Evolutionary conservation across 2,113 vertebrate species (phyloP), one percentile per base, ranked within the genome.

Genomic region (Mixornis gularis): DNA sequence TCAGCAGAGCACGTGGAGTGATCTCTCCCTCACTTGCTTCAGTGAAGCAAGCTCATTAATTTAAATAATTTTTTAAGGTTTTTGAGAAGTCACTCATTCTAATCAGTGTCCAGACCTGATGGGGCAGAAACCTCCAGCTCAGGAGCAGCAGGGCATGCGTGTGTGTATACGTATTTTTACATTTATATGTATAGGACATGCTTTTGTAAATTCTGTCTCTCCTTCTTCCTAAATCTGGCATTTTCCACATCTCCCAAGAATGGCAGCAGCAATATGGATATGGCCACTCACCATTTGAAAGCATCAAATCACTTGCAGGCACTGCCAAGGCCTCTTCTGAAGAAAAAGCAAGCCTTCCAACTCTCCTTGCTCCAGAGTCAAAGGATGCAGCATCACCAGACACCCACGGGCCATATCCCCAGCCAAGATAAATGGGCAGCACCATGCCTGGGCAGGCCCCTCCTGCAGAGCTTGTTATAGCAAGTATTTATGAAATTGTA

Each of bases 361-460:
- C 60, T 38, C 34, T 60, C 9, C 21, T 17, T 56, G 43, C 29
- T 76, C n/a, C 60, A 27, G 26, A 87, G 46, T 26, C 20, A 52
- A 53, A 72, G 59, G 79, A 71, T 3, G 4, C 19, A 58, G 59
- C 55, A 72, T 9, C 49, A 38, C 3, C 36, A 79, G 52, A 12
- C 13, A 4, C 3, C 25, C 0, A 0, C 0, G 6, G 71, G 11
- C 19, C 26, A 17, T 8, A 34, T 1, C 18, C 19, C 13, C 16
- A 4, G 17, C 7, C 38, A 41, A n/a, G 36, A 60, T 8, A 58
- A 77, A 59, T 0, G 17, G 55, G 52, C 34, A 65, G 71, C 29
- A 9, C 44, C 10, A 27, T 0, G 0, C 38, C 41, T 41, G 43
- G 73, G 44, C 36, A 70, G 30, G 38, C 17, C 32, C 7, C 22